These are phyloP conservation scores for Trissolcus basalis DNA, from an alignment of 1,140 invertebrate genomes.

Conservation along the genomic window DNA sequence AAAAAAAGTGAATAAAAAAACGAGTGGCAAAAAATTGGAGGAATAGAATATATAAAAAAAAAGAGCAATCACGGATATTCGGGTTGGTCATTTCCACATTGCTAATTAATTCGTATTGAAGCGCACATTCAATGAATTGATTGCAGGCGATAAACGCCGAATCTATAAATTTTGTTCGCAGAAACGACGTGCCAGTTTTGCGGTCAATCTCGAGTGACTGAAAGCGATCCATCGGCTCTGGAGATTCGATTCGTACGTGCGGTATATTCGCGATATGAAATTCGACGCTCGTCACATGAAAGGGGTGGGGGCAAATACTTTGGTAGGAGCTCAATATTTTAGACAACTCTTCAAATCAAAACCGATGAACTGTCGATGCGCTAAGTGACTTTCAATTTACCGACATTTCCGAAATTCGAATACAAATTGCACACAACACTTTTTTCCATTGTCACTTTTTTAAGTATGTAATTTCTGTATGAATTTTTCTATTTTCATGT, in stretches of 20 bases:
- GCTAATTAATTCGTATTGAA: constrained; percentile 67
- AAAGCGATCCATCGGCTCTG: constrained; percentile 49
- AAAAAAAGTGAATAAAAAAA: too few relatives aligned
- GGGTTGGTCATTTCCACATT: constrained; percentile 61
- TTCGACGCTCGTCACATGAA: constrained; percentile 44
- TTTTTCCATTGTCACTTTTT: too few relatives aligned
- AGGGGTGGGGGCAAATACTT: constrained; percentile 20
- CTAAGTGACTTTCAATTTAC: constrained; percentile 43
- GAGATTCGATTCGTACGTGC: constrained; percentile 40
- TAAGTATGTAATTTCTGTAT: too few relatives aligned
- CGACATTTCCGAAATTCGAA: constrained; percentile 15
- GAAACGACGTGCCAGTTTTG: constrained; percentile 48
- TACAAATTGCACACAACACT: not conserved
- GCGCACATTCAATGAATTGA: constrained; percentile 34
- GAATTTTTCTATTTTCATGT: too few relatives aligned
- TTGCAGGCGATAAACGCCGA: constrained; percentile 34
- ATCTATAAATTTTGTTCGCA: constrained; percentile 39
- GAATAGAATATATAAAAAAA: constrained; percentile 58
- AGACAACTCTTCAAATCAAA: constrained; percentile 50
- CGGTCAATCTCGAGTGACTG: constrained; percentile 45
- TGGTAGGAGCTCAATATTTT: constrained; percentile 40
- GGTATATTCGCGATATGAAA: constrained; percentile 36
- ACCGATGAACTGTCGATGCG: constrained; percentile 46
- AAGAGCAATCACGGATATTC: constrained; percentile 55
- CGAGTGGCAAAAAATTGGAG: too few relatives aligned